phyloP scores from a whole-genome alignment of 2,888 invertebrate species.

The Bellardia pandia region DNA sequence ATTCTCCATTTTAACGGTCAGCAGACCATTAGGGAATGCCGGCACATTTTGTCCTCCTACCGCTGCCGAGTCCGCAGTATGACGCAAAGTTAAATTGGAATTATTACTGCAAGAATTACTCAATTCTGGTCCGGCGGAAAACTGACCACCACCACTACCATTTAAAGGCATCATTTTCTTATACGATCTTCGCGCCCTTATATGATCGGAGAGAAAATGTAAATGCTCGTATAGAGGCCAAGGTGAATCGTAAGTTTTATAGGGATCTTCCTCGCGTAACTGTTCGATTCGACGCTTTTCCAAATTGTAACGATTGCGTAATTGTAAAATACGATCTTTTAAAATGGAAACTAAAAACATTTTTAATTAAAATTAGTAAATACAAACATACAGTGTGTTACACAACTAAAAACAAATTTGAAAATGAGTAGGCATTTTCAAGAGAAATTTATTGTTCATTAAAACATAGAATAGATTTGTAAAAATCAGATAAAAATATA shows the following conservation, averaged over 20 bases:
- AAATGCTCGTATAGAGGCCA: slow-evolving; percentile 84
- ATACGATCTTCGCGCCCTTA: slow-evolving; percentile 82
- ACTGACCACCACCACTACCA: slow-evolving; percentile 2
- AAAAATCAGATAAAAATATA: no score
- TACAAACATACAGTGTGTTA: neutral
- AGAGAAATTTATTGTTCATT: no score
- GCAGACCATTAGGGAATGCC: slow-evolving; percentile 75
- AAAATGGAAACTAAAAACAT: slow-evolving; percentile 80
- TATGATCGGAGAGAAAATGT: slow-evolving; percentile 83
- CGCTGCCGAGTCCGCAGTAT: slow-evolving; percentile 42
- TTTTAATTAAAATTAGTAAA: neutral
- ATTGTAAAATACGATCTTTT: slow-evolving; percentile 84
- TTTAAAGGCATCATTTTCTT: slow-evolving; percentile 78
- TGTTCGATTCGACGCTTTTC: slow-evolving; percentile 84
- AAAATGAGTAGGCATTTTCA: no score
- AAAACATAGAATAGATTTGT: no score
- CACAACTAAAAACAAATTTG: no score
- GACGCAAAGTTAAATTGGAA: slow-evolving; percentile 71
- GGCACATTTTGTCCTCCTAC: slow-evolving; percentile 53
- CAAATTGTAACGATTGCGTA: slow-evolving; percentile 84
- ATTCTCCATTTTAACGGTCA: slow-evolving; percentile 76
- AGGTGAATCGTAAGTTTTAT: slow-evolving; percentile 78
- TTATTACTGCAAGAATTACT: slow-evolving; percentile 69
- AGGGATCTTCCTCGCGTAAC: slow-evolving; percentile 77
- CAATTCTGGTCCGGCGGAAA: slow-evolving; percentile 26